Conservation (phyloP, 2,113 vertebrate genomes). For the Pyrgilauda ruficollis region DNA sequence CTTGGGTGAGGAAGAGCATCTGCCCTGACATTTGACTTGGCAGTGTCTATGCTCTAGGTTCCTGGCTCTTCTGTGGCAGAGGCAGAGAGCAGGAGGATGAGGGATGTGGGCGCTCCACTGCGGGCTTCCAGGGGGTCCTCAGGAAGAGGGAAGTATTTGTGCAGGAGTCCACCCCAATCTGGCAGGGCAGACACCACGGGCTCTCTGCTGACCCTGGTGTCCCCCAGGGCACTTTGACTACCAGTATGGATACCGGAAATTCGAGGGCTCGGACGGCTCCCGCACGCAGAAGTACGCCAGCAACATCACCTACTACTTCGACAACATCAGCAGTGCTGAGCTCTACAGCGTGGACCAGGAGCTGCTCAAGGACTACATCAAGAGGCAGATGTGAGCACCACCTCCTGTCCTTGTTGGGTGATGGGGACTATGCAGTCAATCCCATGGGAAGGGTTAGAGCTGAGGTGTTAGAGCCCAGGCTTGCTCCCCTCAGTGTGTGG, state of each 20-base stretch:
- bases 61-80: neutral
- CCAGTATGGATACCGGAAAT: conserved; percentile 90
- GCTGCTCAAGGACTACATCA: conserved; percentile 97
- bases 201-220: neutral
- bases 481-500: neutral
- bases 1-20: neutral
- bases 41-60: neutral
- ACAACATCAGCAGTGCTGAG: conserved; percentile 94
- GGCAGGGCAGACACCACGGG: neutral
- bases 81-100: neutral
- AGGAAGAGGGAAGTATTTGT: neutral
- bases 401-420: neutral
- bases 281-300: conserved; percentile 86
- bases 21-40: neutral
- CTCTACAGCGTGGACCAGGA: conserved; percentile 92
- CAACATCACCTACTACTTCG: conserved; percentile 95
- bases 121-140: fast-evolving
- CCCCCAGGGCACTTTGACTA: conserved; percentile 90
- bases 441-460: neutral
- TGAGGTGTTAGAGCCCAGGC: fast-evolving
- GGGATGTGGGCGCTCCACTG: neutral
- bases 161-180: neutral
- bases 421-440: neutral
- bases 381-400: conserved; percentile 92
- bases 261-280: conserved; percentile 84